phyloP scores from a whole-genome alignment of 2,888 invertebrate species.

The Empis livida region DNA sequence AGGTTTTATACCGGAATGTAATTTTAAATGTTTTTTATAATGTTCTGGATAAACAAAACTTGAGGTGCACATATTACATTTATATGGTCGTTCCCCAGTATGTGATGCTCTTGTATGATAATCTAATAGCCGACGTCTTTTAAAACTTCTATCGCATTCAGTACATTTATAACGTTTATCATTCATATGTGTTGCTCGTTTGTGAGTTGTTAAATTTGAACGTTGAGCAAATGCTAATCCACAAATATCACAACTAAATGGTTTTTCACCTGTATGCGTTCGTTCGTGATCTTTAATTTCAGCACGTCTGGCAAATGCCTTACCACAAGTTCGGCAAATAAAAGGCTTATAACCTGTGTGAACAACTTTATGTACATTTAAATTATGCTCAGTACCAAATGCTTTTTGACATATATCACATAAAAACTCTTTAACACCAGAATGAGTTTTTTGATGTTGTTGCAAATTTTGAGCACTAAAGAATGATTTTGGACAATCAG shows the following conservation, averaged over 20 bases:
- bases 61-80: conserved; percentile 59
- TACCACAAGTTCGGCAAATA: conserved; percentile 55
- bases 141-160: conserved; percentile 61
- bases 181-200: conserved; percentile 63
- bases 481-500: conserved; percentile 56
- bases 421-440: conserved; percentile 42
- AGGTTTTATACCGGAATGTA: conserved; percentile 66
- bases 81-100: conserved; percentile 64
- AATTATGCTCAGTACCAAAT: conserved; percentile 63
- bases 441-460: conserved; percentile 63
- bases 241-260: conserved; percentile 66
- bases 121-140: conserved; percentile 51
- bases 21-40: conserved; percentile 57
- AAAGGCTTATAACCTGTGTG: conserved; percentile 63
- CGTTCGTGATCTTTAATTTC: conserved; percentile 71
- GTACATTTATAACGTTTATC: conserved; percentile 59
- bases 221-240: conserved; percentile 68
- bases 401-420: conserved; percentile 43
- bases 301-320: conserved; percentile 59
- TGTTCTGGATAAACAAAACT: conserved; percentile 75
- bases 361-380: conserved; percentile 65
- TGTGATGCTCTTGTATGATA: conserved; percentile 73
- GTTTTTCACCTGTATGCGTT: conserved; percentile 52
- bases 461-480: conserved; percentile 61
- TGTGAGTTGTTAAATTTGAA: conserved; percentile 69